These are phyloP conservation scores for Cardinalis cardinalis DNA, from an alignment of 2,113 vertebrate species.

Conservation along the genomic window DNA sequence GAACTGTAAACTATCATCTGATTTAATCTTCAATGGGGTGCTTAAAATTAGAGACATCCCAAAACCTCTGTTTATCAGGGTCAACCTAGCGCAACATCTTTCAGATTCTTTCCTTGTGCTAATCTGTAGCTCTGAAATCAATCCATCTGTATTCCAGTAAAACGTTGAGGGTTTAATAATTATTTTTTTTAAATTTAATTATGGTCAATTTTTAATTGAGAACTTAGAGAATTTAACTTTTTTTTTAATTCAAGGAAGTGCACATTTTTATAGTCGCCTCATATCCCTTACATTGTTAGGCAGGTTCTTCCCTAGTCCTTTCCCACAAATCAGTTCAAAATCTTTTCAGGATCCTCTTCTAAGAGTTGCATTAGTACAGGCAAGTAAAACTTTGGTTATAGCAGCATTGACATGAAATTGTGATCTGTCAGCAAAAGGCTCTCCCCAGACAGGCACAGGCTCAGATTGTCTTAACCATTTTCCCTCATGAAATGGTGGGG, in stretches of 20 bases:
- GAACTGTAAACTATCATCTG: background rate
- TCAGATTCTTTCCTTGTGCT: background rate
- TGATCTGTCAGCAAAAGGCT: background rate
- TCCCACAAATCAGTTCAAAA: background rate
- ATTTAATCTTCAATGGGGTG: background rate
- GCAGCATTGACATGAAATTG: background rate
- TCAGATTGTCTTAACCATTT: background rate
- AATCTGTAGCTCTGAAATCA: background rate
- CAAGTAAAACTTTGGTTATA: background rate
- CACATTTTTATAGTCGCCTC: background rate
- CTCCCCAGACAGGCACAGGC: background rate
- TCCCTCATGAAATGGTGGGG: background rate
- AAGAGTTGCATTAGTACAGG: background rate
- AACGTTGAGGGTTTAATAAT: fast-evolving
- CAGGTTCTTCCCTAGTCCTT: background rate
- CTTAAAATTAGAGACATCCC: background rate
- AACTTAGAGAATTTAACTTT: background rate
- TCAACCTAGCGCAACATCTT: background rate
- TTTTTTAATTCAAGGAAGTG: background rate
- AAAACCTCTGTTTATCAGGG: background rate
- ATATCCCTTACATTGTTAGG: background rate
- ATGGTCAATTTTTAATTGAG: background rate
- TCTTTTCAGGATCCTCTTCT: background rate
- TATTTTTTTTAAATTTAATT: background rate
- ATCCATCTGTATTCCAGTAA: background rate